Conservation (phyloP, 2,797 vertebrate genomes). For the Leptoclinus maculatus region DNA sequence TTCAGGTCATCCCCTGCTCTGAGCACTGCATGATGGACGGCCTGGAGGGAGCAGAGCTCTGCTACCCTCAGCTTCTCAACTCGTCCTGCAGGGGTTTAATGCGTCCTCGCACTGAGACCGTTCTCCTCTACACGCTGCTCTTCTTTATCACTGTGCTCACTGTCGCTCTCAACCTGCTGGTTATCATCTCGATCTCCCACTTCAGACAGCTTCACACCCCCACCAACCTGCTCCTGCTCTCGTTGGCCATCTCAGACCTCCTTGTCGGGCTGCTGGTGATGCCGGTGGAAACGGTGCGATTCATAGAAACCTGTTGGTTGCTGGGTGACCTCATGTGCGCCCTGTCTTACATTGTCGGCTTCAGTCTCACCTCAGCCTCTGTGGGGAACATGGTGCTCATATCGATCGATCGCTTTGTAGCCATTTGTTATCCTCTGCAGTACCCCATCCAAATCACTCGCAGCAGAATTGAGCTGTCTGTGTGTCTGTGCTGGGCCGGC, state of each 20-base stretch:
- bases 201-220: slow-evolving; percentile 85
- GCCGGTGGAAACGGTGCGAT: slow-evolving; percentile 80
- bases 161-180: slow-evolving; percentile 77
- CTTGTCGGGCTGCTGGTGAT: slow-evolving; percentile 82
- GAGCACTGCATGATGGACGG: slow-evolving; percentile 19
- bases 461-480: slow-evolving; percentile 42
- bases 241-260: slow-evolving; percentile 82
- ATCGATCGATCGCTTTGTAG: slow-evolving; percentile 79
- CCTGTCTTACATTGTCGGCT: slow-evolving; percentile 72
- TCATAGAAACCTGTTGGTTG: slow-evolving; percentile 83
- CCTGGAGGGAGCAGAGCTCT: slow-evolving; percentile 35
- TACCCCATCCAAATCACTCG: slow-evolving; percentile 62
- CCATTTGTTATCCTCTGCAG: slow-evolving; percentile 74
- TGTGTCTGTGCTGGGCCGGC: slow-evolving; percentile 69
- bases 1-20: not conserved
- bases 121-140: slow-evolving; percentile 58
- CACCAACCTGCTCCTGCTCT: slow-evolving; percentile 84
- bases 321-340: slow-evolving; percentile 81
- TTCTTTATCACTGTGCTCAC: slow-evolving; percentile 66
- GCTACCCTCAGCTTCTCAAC: slow-evolving; percentile 60
- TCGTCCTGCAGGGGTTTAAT: slow-evolving; percentile 41
- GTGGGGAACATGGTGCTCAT: slow-evolving; percentile 85
- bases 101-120: slow-evolving; percentile 25
- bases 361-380: slow-evolving; percentile 81
- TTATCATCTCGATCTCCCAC: slow-evolving; percentile 83